Evolutionary conservation across 2,888 invertebrate genomes (phyloP).

Genomic region (Leptopilina syphax): DNA sequence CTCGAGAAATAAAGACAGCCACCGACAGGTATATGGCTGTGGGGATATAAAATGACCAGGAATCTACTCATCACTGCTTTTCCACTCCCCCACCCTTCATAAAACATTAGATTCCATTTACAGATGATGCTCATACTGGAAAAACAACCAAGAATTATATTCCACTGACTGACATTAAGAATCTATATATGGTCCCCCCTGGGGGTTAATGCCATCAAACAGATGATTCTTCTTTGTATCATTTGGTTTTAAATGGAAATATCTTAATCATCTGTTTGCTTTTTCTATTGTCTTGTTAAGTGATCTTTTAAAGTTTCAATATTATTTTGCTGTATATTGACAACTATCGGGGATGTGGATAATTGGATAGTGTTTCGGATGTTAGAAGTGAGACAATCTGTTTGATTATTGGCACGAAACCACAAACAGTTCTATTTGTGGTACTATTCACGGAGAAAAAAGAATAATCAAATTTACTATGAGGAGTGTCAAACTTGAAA

Average conservation of each 20-base stretch:
- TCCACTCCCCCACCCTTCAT: background rate
- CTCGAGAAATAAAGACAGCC: slow-evolving; percentile 19
- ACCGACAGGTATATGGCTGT: slow-evolving; percentile 25
- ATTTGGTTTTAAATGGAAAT: slow-evolving; percentile 10
- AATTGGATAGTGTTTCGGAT: too few relatives aligned
- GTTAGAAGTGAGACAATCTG: too few relatives aligned
- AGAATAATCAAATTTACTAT: too few relatives aligned
- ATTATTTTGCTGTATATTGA: too few relatives aligned
- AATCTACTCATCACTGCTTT: slow-evolving; percentile 26
- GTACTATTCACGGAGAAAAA: too few relatives aligned
- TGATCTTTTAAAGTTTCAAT: too few relatives aligned
- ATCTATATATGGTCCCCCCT: background rate
- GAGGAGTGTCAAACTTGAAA: too few relatives aligned
- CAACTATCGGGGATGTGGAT: too few relatives aligned
- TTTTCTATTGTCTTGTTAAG: background rate
- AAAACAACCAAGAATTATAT: background rate
- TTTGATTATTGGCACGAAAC: too few relatives aligned
- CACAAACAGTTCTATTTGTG: too few relatives aligned
- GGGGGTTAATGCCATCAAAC: slow-evolving; percentile 9
- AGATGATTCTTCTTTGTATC: slow-evolving; percentile 25
- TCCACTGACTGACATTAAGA: background rate
- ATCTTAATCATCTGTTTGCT: slow-evolving; percentile 28
- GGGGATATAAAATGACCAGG: slow-evolving; percentile 18
- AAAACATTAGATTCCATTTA: slow-evolving; percentile 29
- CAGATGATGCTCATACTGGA: slow-evolving; percentile 3